phyloP scores from a whole-genome alignment of 2,888 invertebrate genomes.

The Pedicia rivosa region DNA sequence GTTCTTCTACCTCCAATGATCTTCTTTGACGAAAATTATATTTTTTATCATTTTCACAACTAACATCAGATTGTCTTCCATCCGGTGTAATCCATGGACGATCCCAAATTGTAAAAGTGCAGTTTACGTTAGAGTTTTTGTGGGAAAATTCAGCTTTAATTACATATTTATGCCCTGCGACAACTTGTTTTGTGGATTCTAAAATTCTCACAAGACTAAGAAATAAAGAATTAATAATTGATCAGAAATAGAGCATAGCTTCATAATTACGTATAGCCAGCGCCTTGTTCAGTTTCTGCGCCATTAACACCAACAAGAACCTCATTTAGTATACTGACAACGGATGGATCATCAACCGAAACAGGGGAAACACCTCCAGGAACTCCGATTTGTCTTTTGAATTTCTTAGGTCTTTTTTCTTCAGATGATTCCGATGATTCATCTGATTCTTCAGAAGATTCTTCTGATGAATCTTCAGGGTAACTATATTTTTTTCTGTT shows the following conservation, averaged over 20 bases:
- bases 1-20: too few relatives aligned
- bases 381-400: slow-evolving; percentile 24
- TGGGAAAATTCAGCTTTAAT: slow-evolving; percentile 37
- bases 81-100: slow-evolving; percentile 34
- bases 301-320: not conserved
- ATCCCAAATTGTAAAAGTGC: slow-evolving; percentile 35
- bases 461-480: too few relatives aligned
- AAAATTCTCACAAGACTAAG: slow-evolving; percentile 21
- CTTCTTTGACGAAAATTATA: slow-evolving; percentile 30
- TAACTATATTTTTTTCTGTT: slow-evolving; percentile 23
- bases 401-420: slow-evolving; percentile 25
- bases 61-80: slow-evolving; percentile 26
- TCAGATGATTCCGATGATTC: too few relatives aligned
- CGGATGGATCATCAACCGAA: not conserved
- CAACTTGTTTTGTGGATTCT: slow-evolving; percentile 34
- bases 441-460: too few relatives aligned
- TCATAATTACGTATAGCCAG: too few relatives aligned
- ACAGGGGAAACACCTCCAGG: slow-evolving; percentile 20
- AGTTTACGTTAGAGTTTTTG: too few relatives aligned
- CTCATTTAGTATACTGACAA: not conserved
- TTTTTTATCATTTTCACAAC: slow-evolving; percentile 18
- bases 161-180: slow-evolving; percentile 36
- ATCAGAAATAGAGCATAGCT: too few relatives aligned
- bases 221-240: not conserved
- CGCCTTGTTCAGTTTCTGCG: not conserved